phyloP scores from a whole-genome alignment of 2,888 invertebrate species.

The Timema cristinae region DNA sequence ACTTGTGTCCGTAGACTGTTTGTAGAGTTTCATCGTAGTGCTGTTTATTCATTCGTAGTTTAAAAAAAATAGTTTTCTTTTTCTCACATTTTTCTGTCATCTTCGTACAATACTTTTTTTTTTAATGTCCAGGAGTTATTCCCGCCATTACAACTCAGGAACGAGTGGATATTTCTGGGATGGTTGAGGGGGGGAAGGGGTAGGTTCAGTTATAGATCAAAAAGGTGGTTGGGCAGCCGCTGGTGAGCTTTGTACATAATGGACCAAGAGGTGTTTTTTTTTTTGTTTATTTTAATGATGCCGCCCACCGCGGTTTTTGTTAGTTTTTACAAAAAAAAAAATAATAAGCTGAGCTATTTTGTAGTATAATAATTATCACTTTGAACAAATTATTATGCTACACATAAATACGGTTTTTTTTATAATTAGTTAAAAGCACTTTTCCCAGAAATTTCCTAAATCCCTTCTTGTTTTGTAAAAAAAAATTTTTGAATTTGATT shows the following conservation, averaged over 20 bases:
- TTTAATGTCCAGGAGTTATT: constrained; percentile 17
- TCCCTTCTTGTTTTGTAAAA: constrained; percentile 15
- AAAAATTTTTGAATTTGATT: constrained; percentile 21
- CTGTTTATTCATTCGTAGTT: constrained; percentile 17
- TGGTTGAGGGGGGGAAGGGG: constrained; percentile 21
- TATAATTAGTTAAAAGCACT: constrained; percentile 23
- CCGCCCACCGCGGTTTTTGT: constrained; percentile 11
- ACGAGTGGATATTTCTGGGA: constrained; percentile 31
- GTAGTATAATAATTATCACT: constrained; percentile 14
- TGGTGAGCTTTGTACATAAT: constrained; percentile 30
- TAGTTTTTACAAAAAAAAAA: not conserved
- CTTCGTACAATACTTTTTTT: constrained; percentile 24
- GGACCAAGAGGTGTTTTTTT: constrained; percentile 29
- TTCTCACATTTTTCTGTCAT: constrained; percentile 24
- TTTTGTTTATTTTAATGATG: constrained; percentile 19
- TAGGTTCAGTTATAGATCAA: not conserved
- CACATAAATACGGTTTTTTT: constrained; percentile 5
- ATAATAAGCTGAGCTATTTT: constrained; percentile 12
- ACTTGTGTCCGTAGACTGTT: constrained; percentile 9
- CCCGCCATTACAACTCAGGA: constrained; percentile 30
- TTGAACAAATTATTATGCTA: constrained; percentile 11
- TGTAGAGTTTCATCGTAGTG: constrained; percentile 10
- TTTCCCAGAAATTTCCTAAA: constrained; percentile 31
- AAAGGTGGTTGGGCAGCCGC: constrained; percentile 14
- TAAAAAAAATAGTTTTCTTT: constrained; percentile 10